These are phyloP conservation scores for Harpagoxenus sublaevis DNA, from an alignment of 2,888 invertebrate species.

Conservation along the genomic window DNA sequence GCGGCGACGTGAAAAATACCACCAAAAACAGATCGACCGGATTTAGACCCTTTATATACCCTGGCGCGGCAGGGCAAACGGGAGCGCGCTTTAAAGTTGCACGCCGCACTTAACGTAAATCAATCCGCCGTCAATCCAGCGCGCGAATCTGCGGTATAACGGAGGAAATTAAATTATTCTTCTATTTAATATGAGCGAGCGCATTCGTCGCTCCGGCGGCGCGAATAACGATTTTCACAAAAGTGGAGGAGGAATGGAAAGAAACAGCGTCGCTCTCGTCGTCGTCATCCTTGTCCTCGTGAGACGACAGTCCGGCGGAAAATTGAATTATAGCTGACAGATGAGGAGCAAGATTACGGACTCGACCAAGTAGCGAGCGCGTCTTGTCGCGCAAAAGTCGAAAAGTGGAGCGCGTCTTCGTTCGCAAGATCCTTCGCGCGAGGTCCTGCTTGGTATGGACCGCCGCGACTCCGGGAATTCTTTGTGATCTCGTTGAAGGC, in stretches of 20 bases:
- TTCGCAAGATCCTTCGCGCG: constrained; percentile 76
- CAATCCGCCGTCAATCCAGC: constrained; percentile 54
- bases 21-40: constrained; percentile 53
- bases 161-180: constrained; percentile 56
- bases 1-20: constrained; percentile 57
- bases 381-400: constrained; percentile 45
- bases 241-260: background rate
- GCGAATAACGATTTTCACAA: constrained; percentile 51
- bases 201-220: constrained; percentile 50
- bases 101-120: constrained; percentile 56
- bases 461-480: constrained; percentile 79
- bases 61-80: constrained; percentile 22
- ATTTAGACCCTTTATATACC: constrained; percentile 54
- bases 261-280: constrained; percentile 24
- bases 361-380: constrained; percentile 10
- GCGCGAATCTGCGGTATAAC: constrained; percentile 51
- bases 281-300: constrained; percentile 28
- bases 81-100: constrained; percentile 55
- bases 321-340: constrained; percentile 49
- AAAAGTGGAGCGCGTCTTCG: constrained; percentile 75
- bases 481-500: constrained; percentile 85
- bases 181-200: constrained; percentile 52
- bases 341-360: constrained; percentile 39
- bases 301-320: constrained; percentile 29
- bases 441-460: constrained; percentile 80